Evolutionary conservation across 2,113 vertebrate genomes (phyloP), one percentile per base, ranked within the genome.

Genomic region (Microcebus lehilahytsara): DNA sequence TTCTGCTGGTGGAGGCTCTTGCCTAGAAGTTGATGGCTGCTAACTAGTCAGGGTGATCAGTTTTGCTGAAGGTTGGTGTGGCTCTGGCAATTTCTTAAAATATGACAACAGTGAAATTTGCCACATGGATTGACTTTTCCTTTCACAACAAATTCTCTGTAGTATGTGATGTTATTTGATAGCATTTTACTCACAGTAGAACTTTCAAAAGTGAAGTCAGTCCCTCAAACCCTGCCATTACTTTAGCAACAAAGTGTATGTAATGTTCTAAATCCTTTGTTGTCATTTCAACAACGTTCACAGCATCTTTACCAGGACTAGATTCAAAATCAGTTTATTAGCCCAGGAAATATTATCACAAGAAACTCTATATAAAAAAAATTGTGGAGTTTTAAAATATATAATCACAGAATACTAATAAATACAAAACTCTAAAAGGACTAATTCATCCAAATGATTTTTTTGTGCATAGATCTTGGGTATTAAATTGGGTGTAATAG

Each of bases 381-480:
- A 27, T 40, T 49, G 0, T 78, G 30, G 46, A 84, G 62, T 67
- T 96, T 92, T 60, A 85, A 85, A 77, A 91, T 53, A 89, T 0
- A 78, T 5, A 87, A 17, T 79, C 12, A 67, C 8, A 66, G 37
- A 85, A 81, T 34, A 71, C 81, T 80, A 89, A 58, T 84, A 91
- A 96, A 96, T 80, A 53, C 2, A 27, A 16, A 92, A 22, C 69
- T 95, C 34, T 58, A 34, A 90, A 95, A 93, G 87, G 42, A 90
- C 72, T 64, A 40, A 22, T 30, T 71, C 27, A 78, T 71, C 49
- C 40, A 37, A 58, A 12, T 79, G 46, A 42, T 64, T 25, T 6
- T 67, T 14, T 58, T 75, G 53, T 85, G 64, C 72, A 12, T 75
- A 92, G 40, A 62, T 93, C 79, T 37, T 84, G 75, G 83, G 13